Evolutionary conservation across 1,140 invertebrate genomes (phyloP).

Genomic region (Drosophila murphyi): DNA sequence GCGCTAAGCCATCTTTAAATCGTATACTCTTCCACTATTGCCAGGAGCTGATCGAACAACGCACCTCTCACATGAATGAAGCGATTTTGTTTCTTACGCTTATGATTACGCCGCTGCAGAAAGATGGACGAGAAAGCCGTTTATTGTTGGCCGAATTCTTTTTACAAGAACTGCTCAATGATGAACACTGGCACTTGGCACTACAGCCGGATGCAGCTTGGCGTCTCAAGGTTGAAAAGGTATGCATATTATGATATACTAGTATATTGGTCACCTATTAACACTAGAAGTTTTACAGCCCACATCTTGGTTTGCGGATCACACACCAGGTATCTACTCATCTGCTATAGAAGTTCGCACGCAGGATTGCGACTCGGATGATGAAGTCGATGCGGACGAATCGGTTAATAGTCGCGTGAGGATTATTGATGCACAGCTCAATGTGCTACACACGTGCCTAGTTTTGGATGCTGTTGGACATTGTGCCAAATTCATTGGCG

Average conservation of each 20-base stretch:
- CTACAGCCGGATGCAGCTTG: conserved; percentile 63
- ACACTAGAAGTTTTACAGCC: conserved; percentile 31
- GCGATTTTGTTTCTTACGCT: conserved; percentile 59
- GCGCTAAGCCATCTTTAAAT: conserved; percentile 39
- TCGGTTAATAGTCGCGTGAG: conserved; percentile 50
- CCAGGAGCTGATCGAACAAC: conserved; percentile 58
- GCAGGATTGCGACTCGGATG: conserved; percentile 77
- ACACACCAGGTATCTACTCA: conserved; percentile 78
- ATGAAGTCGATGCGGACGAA: conserved; percentile 72
- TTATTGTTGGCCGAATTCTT: conserved; percentile 52
- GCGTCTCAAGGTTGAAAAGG: conserved; percentile 67
- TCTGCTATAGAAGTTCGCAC: conserved; percentile 77
- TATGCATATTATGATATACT: not conserved
- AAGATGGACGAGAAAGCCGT: conserved; percentile 29
- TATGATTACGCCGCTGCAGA: conserved; percentile 44
- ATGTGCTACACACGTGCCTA: conserved; percentile 79
- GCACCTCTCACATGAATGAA: conserved; percentile 69
- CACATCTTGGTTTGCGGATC: conserved; percentile 74
- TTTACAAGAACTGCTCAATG: conserved; percentile 55
- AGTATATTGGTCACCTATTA: not conserved
- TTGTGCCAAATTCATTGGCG: conserved; percentile 65
- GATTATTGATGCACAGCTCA: conserved; percentile 74
- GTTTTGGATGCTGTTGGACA: conserved; percentile 71
- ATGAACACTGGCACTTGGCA: conserved; percentile 77
- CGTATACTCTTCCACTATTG: conserved; percentile 66